phyloP scores from a whole-genome alignment of 2,113 vertebrate species.

The Romanogobio albipinnatus region DNA sequence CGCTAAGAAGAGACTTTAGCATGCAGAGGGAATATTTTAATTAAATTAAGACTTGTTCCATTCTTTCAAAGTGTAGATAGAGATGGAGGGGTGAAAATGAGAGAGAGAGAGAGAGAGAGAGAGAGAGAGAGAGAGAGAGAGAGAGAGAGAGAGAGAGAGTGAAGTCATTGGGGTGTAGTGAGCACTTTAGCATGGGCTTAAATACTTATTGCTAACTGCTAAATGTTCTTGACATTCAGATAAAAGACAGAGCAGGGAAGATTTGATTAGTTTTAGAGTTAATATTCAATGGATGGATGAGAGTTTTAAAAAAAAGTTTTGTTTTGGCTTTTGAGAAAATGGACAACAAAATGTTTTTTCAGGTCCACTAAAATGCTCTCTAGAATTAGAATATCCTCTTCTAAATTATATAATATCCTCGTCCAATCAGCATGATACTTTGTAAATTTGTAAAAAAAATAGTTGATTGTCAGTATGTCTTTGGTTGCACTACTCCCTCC shows the following conservation, averaged over 20 bases:
- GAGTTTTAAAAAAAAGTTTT: too few species aligned
- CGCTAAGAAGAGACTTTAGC: constrained; percentile 75
- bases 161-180: constrained; percentile 13
- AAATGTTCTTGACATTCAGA: neutral
- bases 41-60: constrained; percentile 74
- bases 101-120: constrained; percentile 42
- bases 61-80: constrained; percentile 64
- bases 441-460: too few species aligned
- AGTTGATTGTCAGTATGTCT: neutral
- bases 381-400: too few species aligned
- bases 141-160: neutral
- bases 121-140: neutral
- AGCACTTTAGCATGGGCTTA: neutral
- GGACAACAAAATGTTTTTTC: too few species aligned
- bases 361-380: too few species aligned
- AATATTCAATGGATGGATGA: neutral
- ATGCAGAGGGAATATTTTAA: constrained; percentile 79
- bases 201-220: neutral
- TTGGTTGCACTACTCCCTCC: too few species aligned
- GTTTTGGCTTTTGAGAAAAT: too few species aligned
- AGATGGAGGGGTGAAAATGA: constrained; percentile 30
- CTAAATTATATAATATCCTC: too few species aligned
- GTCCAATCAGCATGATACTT: too few species aligned
- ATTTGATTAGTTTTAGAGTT: neutral
- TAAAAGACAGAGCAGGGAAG: constrained; percentile 37